Evolutionary conservation across 2,113 vertebrate genomes (phyloP).

Genomic region (Peromyscus californicus): DNA sequence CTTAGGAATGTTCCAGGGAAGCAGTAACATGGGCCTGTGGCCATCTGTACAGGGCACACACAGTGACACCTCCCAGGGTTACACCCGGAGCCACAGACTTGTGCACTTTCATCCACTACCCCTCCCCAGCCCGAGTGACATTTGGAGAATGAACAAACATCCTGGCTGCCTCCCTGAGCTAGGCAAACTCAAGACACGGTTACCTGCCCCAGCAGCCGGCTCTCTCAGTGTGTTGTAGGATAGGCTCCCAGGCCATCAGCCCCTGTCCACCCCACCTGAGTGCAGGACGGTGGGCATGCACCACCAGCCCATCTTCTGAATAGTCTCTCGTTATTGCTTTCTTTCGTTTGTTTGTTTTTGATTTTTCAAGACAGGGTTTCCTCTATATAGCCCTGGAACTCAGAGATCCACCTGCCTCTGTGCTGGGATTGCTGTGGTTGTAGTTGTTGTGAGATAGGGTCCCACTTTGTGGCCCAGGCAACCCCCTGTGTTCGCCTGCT

Average conservation of each 20-base stretch:
- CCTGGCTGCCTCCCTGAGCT: neutral
- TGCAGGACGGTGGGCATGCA: neutral
- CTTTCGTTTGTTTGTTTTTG: too few relatives aligned
- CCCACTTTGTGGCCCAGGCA: neutral
- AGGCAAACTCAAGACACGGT: neutral
- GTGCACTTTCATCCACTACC: neutral
- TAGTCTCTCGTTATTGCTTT: neutral
- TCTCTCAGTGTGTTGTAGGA: neutral
- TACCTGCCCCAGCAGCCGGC: neutral
- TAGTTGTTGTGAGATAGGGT: neutral
- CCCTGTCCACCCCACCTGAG: neutral
- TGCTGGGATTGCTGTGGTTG: neutral
- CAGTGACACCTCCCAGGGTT: too few relatives aligned
- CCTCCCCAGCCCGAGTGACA: neutral
- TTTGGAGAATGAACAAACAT: neutral
- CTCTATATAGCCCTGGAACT: neutral
- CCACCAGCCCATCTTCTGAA: neutral
- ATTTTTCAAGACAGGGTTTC: neutral
- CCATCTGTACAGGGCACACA: too few relatives aligned
- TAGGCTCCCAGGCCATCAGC: neutral
- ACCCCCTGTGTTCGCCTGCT: neutral
- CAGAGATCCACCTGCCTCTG: neutral
- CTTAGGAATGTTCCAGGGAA: neutral
- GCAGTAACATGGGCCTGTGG: neutral
- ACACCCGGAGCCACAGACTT: neutral